Evolutionary conservation across 2,113 vertebrate species (phyloP).

Genomic region (Paradoxurus hermaphroditus): DNA sequence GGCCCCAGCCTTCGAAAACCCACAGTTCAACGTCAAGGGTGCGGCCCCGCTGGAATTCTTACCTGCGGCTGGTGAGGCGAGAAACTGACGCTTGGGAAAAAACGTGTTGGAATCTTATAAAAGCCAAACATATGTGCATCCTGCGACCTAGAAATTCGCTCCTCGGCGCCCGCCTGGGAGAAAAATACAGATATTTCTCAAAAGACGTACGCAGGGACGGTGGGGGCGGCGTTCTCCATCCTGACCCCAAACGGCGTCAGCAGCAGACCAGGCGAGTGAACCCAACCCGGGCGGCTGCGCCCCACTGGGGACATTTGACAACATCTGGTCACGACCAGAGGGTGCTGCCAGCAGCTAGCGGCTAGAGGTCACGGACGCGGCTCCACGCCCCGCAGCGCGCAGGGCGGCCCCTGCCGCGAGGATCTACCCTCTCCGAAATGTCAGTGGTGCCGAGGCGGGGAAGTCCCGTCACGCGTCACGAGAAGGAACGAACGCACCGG

Average conservation of each 20-base stretch:
- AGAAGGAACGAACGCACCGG: background rate
- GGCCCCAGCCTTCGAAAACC: background rate
- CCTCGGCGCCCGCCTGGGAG: fast-evolving
- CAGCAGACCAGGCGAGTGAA: fast-evolving
- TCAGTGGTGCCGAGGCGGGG: background rate
- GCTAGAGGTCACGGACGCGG: too few species aligned
- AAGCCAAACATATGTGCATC: background rate
- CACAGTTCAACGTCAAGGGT: background rate
- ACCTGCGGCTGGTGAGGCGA: fast-evolving
- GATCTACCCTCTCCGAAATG: background rate
- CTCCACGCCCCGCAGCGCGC: background rate
- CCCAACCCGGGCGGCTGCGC: background rate
- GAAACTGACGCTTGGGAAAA: too few species aligned
- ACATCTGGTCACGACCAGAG: background rate
- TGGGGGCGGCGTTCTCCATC: fast-evolving
- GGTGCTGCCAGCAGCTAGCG: background rate
- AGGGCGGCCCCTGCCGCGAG: background rate
- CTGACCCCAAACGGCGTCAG: background rate
- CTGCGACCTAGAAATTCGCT: background rate
- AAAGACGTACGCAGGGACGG: background rate
- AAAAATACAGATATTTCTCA: too few species aligned
- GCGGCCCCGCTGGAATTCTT: background rate
- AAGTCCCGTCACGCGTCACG: background rate
- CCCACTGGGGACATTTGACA: background rate
- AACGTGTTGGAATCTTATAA: too few species aligned